Evolutionary conservation across 2,113 vertebrate species (phyloP), one percentile per base, ranked within the genome.

Genomic region (Corydoras maculifer): DNA sequence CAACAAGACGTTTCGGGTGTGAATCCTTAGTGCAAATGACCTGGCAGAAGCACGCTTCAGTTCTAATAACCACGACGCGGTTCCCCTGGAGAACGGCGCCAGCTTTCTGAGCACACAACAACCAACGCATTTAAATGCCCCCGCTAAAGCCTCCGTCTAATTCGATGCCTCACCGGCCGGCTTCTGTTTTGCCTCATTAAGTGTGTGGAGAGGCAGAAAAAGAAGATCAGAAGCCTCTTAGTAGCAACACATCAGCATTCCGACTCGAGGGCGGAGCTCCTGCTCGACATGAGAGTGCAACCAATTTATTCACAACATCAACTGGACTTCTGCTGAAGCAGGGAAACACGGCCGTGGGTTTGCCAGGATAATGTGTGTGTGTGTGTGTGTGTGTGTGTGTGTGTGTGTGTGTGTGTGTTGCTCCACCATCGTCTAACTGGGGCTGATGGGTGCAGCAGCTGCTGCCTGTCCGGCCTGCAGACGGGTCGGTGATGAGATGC

Each of bases 111-210:
- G 35, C 35, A 43, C 35, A 43, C 35, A 43, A 43, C 35, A 43
- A 2, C 54, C 13, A 57, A 57, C 12, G 54, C 54, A 57, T 57
- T 57, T n/a, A 57, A 57, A 15, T n/a, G n/a, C 54, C n/a, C 13
- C 13, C 54, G 14, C 74, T 70, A 75, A 70, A 70, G 62, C 65
- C 68, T 65, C 68, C 3, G 14, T 51, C 62, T 78, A 75, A 78
- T 78, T 78, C 70, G 65, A 78, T 72, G 65, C 53, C 69, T 67
- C 58, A 50, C 63, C 74, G 18, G 18, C 68, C 15, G 30, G 70
- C 59, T 65, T 74, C 62, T 70, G 59, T 74, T 62, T 68, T 71
- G 57, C 66, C 69, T 72, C 77, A 71, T 78, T 78, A 75, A 69
- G 62, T 63, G 68, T 30, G 68, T 60, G 76, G 60, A 77, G 55